Evolutionary conservation across 2,888 invertebrate species (phyloP), one percentile per base, ranked within the genome.

Genomic region (Dioctria rufipes): DNA sequence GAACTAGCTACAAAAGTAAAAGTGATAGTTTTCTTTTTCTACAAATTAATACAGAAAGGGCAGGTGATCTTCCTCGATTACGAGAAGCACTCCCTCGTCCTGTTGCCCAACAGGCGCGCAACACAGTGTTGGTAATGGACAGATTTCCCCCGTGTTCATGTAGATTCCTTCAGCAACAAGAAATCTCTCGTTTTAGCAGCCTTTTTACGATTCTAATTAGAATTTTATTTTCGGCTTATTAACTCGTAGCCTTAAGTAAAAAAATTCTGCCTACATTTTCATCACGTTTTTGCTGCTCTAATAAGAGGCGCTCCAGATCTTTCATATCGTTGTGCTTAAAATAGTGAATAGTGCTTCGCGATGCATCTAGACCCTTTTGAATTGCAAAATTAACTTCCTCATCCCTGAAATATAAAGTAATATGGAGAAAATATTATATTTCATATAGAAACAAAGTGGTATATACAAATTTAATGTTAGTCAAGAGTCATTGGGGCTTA

Each of bases 111-210:
- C n/a, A n/a, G n/a, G n/a, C n/a, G n/a, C n/a, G n/a, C n/a, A n/a
- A n/a, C n/a, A n/a, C n/a, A n/a, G n/a, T n/a, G n/a, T 91, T 0
- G 94, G 94, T 54, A 99, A 89, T 0, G 96, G 95, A 86, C 98
- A 97, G 84, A 99, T 92, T 84, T 94, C 93, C 0, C 98, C 99
- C 2, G 95, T 95, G 85, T 98, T 98, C 86, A 94, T 92, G 86
- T 98, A 99, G 82, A 99, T 93, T 1, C 97, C 98, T 90, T 99
- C 99, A 0, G 95, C 94, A 2, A 99, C 92, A 0, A 99, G 89
- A 87, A 98, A 99, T 25, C 90, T 87, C 63, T 89, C 0, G 86
- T 87, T 84, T 88, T 90, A 0, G 86, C 86, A 0, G 94, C 93
- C 86, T 93, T 94, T 84, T 93, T 93, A 2, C 92, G 92, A 87